Conservation (phyloP, 1,140 invertebrate species). For the Himalopsyche phryganea region DNA sequence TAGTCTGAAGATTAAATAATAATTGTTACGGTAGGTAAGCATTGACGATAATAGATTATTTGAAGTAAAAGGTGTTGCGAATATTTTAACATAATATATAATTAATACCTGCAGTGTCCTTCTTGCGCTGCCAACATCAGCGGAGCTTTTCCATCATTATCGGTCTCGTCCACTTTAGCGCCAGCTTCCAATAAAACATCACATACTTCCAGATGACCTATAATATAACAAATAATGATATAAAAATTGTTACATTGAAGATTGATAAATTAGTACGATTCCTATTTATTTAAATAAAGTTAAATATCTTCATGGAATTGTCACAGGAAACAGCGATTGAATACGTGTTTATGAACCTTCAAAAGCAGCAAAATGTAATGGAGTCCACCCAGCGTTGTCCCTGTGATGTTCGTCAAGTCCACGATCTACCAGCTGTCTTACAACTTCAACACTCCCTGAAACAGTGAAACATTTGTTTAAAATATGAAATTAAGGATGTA, state of each 20-base stretch:
- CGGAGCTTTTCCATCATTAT: constrained; percentile 92
- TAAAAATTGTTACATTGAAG: too few relatives aligned
- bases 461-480: too few relatives aligned
- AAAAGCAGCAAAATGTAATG: constrained; percentile 88
- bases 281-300: too few relatives aligned
- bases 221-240: background rate
- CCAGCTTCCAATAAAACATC: constrained; percentile 86
- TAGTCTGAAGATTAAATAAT: constrained; percentile 42
- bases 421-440: constrained; percentile 82
- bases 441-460: constrained; percentile 70
- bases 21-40: too few relatives aligned
- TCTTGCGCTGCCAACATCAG: constrained; percentile 87
- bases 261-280: too few relatives aligned
- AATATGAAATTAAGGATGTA: too few relatives aligned
- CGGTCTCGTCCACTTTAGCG: constrained; percentile 84
- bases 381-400: constrained; percentile 91
- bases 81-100: too few relatives aligned
- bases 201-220: constrained; percentile 79
- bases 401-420: constrained; percentile 88
- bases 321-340: too few relatives aligned
- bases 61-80: too few relatives aligned
- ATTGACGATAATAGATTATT: too few relatives aligned
- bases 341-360: too few relatives aligned
- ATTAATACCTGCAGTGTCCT: constrained; percentile 61
- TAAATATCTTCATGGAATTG: too few relatives aligned